Conservation (phyloP, 1,140 invertebrate genomes). For the Teleogryllus occipitalis region DNA sequence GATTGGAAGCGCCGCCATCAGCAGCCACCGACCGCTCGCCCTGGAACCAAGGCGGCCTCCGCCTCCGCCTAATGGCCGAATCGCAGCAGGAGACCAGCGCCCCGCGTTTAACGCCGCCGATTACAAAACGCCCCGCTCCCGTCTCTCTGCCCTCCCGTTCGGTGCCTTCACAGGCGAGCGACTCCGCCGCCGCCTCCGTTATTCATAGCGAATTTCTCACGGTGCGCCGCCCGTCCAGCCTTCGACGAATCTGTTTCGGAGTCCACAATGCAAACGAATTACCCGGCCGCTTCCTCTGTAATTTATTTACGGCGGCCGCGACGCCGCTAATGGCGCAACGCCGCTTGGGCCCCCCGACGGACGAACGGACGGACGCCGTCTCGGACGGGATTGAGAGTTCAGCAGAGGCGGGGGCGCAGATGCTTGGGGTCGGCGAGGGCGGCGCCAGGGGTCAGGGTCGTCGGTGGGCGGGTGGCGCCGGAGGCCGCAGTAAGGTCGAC, state of each 20-base stretch:
- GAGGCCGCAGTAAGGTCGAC: too few species aligned
- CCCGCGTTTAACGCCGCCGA: background rate
- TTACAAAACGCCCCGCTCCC: background rate
- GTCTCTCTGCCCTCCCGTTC: too few species aligned
- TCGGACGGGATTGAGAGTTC: background rate
- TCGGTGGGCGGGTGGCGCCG: too few species aligned
- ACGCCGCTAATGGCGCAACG: background rate
- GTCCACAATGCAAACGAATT: background rate
- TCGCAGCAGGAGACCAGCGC: background rate
- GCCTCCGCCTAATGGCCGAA: constrained; percentile 2
- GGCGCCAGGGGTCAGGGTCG: too few species aligned
- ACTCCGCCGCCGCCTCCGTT: too few species aligned
- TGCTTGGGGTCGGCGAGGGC: too few species aligned
- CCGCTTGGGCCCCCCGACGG: too few species aligned
- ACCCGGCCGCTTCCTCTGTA: background rate
- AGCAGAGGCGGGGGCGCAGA: background rate
- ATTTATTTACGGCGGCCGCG: background rate
- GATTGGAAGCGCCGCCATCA: background rate
- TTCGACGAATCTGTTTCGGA: background rate
- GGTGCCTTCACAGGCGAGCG: too few species aligned
- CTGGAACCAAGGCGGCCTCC: background rate
- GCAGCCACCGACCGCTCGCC: background rate
- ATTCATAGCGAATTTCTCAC: background rate
- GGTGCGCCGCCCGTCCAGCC: background rate
- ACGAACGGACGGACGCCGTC: background rate